Conservation (phyloP, 2,797 vertebrate genomes). For the Enteromius mattozi region DNA sequence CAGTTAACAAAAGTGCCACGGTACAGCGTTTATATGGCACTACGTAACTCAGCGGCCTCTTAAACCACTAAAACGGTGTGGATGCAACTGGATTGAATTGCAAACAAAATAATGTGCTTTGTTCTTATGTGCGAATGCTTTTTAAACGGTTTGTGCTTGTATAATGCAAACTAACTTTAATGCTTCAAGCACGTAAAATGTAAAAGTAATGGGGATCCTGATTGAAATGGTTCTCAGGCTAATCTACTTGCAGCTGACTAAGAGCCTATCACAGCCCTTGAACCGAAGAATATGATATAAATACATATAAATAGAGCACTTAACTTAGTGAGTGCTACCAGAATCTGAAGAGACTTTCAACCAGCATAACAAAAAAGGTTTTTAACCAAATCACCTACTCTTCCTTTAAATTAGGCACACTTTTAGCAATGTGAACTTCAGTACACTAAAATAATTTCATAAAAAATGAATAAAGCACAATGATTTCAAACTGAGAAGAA, state of each 20-base stretch:
- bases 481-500: background rate
- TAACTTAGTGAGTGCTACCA: background rate
- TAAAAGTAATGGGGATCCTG: background rate
- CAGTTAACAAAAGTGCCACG: background rate
- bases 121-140: background rate
- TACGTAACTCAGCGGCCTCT: background rate
- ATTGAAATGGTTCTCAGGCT: background rate
- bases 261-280: background rate
- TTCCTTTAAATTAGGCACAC: background rate
- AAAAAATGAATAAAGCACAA: background rate
- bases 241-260: background rate
- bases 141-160: background rate
- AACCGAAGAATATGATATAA: background rate
- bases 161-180: background rate
- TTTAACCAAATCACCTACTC: background rate
- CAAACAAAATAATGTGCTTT: background rate
- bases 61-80: background rate
- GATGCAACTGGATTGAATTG: background rate
- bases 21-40: background rate
- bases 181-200: background rate
- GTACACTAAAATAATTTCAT: background rate
- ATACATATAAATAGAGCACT: background rate
- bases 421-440: background rate
- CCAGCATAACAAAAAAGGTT: background rate
- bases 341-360: background rate